These are phyloP conservation scores for Neoseiulus cucumeris DNA, from an alignment of 1,140 invertebrate species.

Conservation along the genomic window DNA sequence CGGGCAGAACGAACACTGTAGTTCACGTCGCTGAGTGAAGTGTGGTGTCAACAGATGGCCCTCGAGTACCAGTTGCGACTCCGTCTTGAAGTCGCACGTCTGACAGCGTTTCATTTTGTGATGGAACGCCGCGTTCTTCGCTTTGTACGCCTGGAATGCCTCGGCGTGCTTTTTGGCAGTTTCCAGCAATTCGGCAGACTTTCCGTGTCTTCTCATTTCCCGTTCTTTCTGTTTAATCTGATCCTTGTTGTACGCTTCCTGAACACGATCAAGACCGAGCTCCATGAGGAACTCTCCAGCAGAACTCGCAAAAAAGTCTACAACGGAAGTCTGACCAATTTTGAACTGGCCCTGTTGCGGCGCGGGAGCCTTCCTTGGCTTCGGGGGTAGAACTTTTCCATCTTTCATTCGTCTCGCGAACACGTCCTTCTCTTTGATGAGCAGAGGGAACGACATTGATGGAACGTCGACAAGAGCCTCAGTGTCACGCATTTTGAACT, in stretches of 20 bases:
- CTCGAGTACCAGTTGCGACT: slow-evolving; percentile 61
- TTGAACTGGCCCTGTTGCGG: slow-evolving; percentile 15
- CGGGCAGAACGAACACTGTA: slow-evolving; percentile 57
- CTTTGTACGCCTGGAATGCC: slow-evolving; percentile 34
- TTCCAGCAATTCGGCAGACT: slow-evolving; percentile 49
- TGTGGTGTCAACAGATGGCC: slow-evolving; percentile 80
- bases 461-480: slow-evolving; percentile 21
- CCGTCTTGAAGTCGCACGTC: slow-evolving; percentile 76
- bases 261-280: slow-evolving; percentile 70
- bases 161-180: slow-evolving; percentile 65
- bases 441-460: slow-evolving; percentile 20
- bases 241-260: slow-evolving; percentile 79
- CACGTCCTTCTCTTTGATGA: slow-evolving; percentile 20
- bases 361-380: slow-evolving; percentile 13
- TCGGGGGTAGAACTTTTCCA: slow-evolving; percentile 1
- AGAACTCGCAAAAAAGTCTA: slow-evolving; percentile 54
- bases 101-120: slow-evolving; percentile 61
- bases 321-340: slow-evolving; percentile 14
- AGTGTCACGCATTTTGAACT: slow-evolving; percentile 14
- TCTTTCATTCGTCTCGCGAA: slow-evolving; percentile 17
- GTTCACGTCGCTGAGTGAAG: slow-evolving; percentile 47
- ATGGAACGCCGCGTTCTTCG: slow-evolving; percentile 53
- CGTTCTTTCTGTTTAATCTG: slow-evolving; percentile 63
- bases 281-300: slow-evolving; percentile 78
- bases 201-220: slow-evolving; percentile 34